Base-by-base conservation (phyloP, 2,113 vertebrate species). In the Tonatia bakeri region DNA sequence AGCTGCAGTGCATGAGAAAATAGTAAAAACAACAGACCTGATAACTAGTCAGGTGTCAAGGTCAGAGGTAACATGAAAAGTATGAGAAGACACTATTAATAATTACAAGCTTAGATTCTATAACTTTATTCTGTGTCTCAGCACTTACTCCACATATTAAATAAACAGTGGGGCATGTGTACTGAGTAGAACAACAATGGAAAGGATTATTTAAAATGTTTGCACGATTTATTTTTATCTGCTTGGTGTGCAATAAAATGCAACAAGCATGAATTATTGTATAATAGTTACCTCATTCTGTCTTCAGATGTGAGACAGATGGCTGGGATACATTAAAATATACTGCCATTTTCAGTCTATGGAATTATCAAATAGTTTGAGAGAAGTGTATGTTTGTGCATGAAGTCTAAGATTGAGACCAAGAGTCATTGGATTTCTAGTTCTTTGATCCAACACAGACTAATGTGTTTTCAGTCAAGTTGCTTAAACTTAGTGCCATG, bases 141-240 rank as follows among this genome's bases (percentile, higher is more conserved):
- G 33, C 22, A 83, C 72, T 88, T 89, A 87, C 33, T 87, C 36
- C 56, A 77, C 52, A 22, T 90, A 56, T 94, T 94, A 90, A 79
- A 83, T 79, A 84, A 95, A 73, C 47, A 82, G 36, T 72, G 20
- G n/a, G 43, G 14, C 70, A 91, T 65, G 9, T 93, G 83, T 85
- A 69, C 33, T 7, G 28, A 93, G 77, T 59, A 93, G 38, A 94
- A 88, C 7, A 54, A 70, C 84, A 95, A 87, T 90, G 24, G 43
- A 75, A 95, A 92, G 5, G 24, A 79, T 94, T 94, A 95, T 92
- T 81, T 65, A 92, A 95, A 85, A 93, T 88, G 79, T 85, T 67
- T 94, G 61, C 47, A 69, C 65, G 80, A 70, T 92, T 96, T 95
- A 82, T 89, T 88, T 95, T 96, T 92, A 91, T 93, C 64, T 94